Conservation (phyloP, 2,113 vertebrate species). For the Grammomys surdaster region DNA sequence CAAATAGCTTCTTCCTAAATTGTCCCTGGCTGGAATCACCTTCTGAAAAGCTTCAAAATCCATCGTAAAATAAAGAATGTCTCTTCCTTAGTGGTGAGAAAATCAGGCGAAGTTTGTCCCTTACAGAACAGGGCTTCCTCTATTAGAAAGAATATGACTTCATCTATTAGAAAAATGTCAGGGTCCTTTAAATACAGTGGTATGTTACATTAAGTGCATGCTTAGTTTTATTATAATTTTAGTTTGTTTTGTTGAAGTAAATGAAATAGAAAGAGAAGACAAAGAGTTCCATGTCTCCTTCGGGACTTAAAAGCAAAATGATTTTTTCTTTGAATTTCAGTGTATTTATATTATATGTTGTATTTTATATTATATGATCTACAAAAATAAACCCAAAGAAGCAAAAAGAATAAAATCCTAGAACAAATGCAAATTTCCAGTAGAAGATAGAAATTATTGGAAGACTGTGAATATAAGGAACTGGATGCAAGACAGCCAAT, state of each 20-base stretch:
- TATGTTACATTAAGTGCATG: neutral
- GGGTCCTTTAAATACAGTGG: neutral
- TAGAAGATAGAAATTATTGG: neutral
- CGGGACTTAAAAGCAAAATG: neutral
- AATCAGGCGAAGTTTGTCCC: neutral
- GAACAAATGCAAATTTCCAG: neutral
- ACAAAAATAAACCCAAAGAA: neutral
- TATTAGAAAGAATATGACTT: neutral
- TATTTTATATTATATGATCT: neutral
- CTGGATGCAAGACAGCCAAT: neutral
- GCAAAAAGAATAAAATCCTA: neutral
- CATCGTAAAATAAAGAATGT: neutral
- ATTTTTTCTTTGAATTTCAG: constrained; percentile 22
- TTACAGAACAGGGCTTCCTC: neutral
- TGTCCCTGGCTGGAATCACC: neutral
- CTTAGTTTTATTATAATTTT: constrained; percentile 32
- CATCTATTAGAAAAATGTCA: neutral
- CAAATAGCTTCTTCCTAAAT: constrained; percentile 36
- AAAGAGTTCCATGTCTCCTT: neutral
- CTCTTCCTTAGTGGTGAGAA: neutral
- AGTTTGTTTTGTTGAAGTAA: constrained; percentile 33
- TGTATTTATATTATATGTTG: constrained; percentile 21
- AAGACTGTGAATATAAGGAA: neutral
- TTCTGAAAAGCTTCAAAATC: constrained; percentile 21
- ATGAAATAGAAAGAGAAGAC: neutral